Percentiles rank a stretch among this genome's conserved stretches.
phyloP scores from a whole-genome alignment of 2,888 invertebrate species.

The Parascotia fuliginaria region DNA sequence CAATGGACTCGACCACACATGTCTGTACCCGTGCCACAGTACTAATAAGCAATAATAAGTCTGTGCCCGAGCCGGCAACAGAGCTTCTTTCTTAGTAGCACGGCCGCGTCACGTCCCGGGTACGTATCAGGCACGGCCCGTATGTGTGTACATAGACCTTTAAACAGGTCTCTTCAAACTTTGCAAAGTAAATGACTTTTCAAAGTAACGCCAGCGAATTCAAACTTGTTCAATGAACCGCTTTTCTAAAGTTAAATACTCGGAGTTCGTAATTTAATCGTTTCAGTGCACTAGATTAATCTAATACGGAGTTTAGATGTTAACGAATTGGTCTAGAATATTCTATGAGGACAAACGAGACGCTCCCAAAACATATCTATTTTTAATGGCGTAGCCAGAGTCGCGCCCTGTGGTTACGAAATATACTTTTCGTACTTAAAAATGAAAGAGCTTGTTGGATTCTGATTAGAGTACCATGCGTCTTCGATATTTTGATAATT shows the following conservation, averaged over 20 bases:
- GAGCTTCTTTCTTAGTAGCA: too few relatives aligned
- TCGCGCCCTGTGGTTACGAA: neutral
- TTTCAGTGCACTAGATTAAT: constrained; percentile 19
- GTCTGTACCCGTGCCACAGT: too few relatives aligned
- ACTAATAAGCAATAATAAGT: too few relatives aligned
- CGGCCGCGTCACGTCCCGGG: too few relatives aligned
- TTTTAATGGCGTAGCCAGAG: constrained; percentile 25
- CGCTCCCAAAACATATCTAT: constrained; percentile 30
- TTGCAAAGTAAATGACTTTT: neutral
- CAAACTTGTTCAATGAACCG: constrained; percentile 1
- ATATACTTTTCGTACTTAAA: too few relatives aligned
- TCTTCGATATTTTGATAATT: too few relatives aligned
- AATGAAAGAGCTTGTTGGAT: too few relatives aligned
- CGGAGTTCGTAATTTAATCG: constrained; percentile 18
- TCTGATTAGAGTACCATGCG: too few relatives aligned
- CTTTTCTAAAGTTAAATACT: constrained; percentile 5
- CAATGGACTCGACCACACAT: too few relatives aligned
- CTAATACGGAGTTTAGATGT: constrained; percentile 25
- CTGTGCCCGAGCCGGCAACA: too few relatives aligned
- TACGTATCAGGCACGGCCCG: too few relatives aligned
- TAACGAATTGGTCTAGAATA: constrained; percentile 53
- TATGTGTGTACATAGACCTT: too few relatives aligned
- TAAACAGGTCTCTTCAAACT: neutral
- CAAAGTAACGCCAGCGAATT: neutral
- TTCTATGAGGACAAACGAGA: constrained; percentile 39